Base-by-base conservation (phyloP, 2,888 invertebrate species). In the Priocnemis perturbator region DNA sequence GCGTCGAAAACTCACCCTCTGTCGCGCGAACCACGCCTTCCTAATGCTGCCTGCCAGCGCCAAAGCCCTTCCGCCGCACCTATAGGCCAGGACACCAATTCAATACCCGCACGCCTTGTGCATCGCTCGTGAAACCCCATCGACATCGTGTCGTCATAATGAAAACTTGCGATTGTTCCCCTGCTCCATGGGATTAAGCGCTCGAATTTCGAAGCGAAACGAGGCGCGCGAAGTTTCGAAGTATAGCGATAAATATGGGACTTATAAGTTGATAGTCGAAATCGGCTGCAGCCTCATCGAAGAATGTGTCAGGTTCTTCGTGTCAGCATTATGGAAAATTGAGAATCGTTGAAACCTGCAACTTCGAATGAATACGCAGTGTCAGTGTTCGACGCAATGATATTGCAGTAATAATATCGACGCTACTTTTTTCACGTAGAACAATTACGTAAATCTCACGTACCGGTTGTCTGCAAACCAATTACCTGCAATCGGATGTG, bases 11-110 rank as follows among this genome's bases (percentile, higher is more conserved):
- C 44, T 61, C 58, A 73, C 58, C 60, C 60, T 52, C 58, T 19
- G 55, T 55, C 47, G 20, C 37, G 37, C 37, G 59, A 68, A 67
- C 71, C 69, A 81, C 74, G 73, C 78, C 78, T 78, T 70, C 72
- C 59, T 65, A 74, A 76, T 71, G 81, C 69, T 57, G 63, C 73
- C 37, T 78, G 70, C 64, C 66, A 68, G 55, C 63, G 26, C 37
- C 69, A 74, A 76, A 74, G 58, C 48, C 45, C 72, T 67, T 15
- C 52, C 11, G 53, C 62, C 56, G 61, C 30, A 30, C 30, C 26
- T 53, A 63, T 57, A 53, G 67, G 20, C 52, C 7, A n/a, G 55
- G 19, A 67, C 60, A 30, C 26, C 61, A 56, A 71, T 74, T 74
- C 69, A 60, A 79, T 74, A 73, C 70, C 65, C 21, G 19, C 37